Evolutionary conservation across 2,113 vertebrate species (phyloP), one percentile per base, ranked within the genome.

Genomic region (Climacteris rufus): DNA sequence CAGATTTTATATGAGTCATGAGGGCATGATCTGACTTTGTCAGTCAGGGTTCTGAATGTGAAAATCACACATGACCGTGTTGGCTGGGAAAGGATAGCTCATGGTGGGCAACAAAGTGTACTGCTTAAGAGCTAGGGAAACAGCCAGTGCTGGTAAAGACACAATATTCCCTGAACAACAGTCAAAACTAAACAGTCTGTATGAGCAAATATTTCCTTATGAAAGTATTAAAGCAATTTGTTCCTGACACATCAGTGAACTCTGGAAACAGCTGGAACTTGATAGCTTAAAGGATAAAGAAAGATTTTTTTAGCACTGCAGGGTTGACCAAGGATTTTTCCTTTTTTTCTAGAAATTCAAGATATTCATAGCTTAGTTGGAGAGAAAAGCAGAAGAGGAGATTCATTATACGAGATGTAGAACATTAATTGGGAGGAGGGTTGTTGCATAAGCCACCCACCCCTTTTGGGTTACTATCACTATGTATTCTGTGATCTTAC

Each of bases 201-300:
- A 60, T 60, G 33, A 83, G 54, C 42, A 97, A 96, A 93, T 91
- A 82, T 82, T 94, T 68, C 53, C 82, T 65, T 57, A 50, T 44
- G 28, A 27, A 91, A 87, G 75, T 61, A 53, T 89, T 91, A 92
- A 89, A 93, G 47, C 65, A 91, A 91, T 94, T 94, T 81, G 61
- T 69, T 91, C 78, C 39, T 82, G 74, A 83, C 78, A 85, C 39
- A 82, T 76, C 53, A 44, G 53, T 91, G 84, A 95, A 83, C 81
- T 80, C 81, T 49, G 33, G 24, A 45, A 87, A 89, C 93, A 89
- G 78, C 74, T 94, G 87, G 81, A 93, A 94, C 50, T 87, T 59
- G 40, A 71, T 76, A 90, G 76, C 54, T 95, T 86, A 92, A 93
- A 89, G 89, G 76, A 83, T 87, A 93, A 95, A 90, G 56, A 84